Evolutionary conservation across 1,140 invertebrate genomes (phyloP).

Genomic region (Helicoverpa zea): DNA sequence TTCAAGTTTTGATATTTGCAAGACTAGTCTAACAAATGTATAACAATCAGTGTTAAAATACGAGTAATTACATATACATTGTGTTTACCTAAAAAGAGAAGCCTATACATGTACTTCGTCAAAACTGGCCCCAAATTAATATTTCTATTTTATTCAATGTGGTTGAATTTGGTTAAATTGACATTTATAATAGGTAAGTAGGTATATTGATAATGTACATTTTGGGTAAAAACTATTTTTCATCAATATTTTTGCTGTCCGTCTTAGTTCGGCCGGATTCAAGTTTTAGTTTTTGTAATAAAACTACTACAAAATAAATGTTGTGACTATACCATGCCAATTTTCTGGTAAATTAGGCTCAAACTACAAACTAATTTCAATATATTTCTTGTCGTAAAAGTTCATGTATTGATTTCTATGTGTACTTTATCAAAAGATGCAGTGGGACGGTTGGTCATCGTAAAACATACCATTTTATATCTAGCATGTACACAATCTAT

Average conservation of each 20-base stretch:
- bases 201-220: neutral
- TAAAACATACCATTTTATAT: slow-evolving; percentile 19
- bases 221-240: neutral
- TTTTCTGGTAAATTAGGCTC: too few relatives aligned
- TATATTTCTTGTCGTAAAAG: too few relatives aligned
- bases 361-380: too few relatives aligned
- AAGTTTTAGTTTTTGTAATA: too few relatives aligned
- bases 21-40: slow-evolving; percentile 55
- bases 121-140: slow-evolving; percentile 12
- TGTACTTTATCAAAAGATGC: neutral
- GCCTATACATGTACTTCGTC: slow-evolving; percentile 7
- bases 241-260: too few relatives aligned
- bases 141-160: too few relatives aligned
- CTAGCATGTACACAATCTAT: slow-evolving; percentile 48
- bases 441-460: neutral
- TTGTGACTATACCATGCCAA: too few relatives aligned
- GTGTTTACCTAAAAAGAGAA: slow-evolving; percentile 7
- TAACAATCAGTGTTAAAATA: slow-evolving; percentile 50
- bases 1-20: slow-evolving; percentile 15
- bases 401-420: too few relatives aligned
- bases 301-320: too few relatives aligned
- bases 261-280: too few relatives aligned
- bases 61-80: slow-evolving; percentile 29
- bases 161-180: too few relatives aligned
- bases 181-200: neutral